Evolutionary conservation across 2,113 vertebrate genomes (phyloP).

Genomic region (Aviceda subcristata): DNA sequence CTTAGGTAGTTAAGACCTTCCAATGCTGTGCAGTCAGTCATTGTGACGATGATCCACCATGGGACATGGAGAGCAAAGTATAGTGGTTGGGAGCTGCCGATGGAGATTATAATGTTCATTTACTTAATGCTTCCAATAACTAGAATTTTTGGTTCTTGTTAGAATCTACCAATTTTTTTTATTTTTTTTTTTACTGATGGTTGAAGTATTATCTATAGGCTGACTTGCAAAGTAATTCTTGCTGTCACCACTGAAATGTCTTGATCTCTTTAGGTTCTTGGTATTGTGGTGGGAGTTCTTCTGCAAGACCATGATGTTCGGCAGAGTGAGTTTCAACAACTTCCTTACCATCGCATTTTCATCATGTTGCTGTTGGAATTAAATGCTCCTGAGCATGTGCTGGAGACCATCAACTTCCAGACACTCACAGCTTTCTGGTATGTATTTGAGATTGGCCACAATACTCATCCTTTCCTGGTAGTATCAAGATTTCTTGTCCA

Average conservation of each 20-base stretch:
- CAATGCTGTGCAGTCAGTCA: not conserved
- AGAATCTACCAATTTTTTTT: not conserved
- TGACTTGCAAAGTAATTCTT: not conserved
- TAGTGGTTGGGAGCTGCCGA: not conserved
- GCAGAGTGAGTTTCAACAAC: slow-evolving; percentile 97
- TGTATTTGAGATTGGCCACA: not conserved
- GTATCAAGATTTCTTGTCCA: not conserved
- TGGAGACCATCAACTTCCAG: slow-evolving; percentile 99
- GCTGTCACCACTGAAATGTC: not conserved
- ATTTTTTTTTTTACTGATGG: not conserved
- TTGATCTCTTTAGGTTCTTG: slow-evolving; percentile 82
- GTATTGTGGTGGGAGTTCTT: slow-evolving; percentile 96
- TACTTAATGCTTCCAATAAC: not conserved
- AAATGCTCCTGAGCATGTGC: slow-evolving; percentile 96
- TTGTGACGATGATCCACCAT: not conserved
- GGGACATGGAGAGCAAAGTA: not conserved
- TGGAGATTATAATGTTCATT: not conserved
- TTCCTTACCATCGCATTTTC: slow-evolving; percentile 97
- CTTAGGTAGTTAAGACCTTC: not conserved
- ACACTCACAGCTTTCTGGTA: slow-evolving; percentile 99
- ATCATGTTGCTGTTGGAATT: slow-evolving; percentile 98
- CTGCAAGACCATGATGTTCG: slow-evolving; percentile 97
- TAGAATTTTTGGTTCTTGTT: not conserved
- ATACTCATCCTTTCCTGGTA: not conserved
- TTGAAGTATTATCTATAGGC: not conserved